Evolutionary conservation across 2,888 invertebrate genomes (phyloP).

Genomic region (Apamea sordens): DNA sequence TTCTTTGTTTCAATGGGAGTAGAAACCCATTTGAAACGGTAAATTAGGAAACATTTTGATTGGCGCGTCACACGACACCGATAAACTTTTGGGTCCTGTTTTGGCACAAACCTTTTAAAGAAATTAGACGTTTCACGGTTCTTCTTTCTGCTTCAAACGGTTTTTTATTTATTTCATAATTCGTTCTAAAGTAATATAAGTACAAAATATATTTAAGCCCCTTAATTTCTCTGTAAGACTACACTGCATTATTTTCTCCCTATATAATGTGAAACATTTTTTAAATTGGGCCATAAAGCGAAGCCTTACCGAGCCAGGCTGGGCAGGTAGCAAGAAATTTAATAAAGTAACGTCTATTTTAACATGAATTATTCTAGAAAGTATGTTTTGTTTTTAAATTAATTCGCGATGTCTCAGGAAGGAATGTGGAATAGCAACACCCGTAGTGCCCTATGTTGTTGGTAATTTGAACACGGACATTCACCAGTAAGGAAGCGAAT

Average conservation of each 20-base stretch:
- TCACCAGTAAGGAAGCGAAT: constrained; percentile 74
- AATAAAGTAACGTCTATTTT: constrained; percentile 86
- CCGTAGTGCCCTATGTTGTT: constrained; percentile 29
- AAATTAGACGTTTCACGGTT: constrained; percentile 67
- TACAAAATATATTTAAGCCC: constrained; percentile 65
- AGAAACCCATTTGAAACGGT: constrained; percentile 71
- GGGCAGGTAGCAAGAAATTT: constrained; percentile 82
- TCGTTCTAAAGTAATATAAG: constrained; percentile 53
- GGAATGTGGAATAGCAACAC: constrained; percentile 56
- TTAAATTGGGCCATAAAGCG: constrained; percentile 86
- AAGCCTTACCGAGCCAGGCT: constrained; percentile 80
- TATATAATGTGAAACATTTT: constrained; percentile 85
- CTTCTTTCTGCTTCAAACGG: constrained; percentile 62
- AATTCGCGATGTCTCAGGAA: constrained; percentile 67
- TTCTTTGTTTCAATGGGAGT: constrained; percentile 75
- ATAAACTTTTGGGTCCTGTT: constrained; percentile 74
- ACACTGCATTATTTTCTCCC: constrained; percentile 81
- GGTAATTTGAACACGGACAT: constrained; percentile 62
- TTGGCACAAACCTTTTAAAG: constrained; percentile 72
- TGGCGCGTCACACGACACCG: constrained; percentile 71
- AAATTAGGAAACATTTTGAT: constrained; percentile 78
- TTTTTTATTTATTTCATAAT: constrained; percentile 69
- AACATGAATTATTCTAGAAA: constrained; percentile 82
- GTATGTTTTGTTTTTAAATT: constrained; percentile 73
- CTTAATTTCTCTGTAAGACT: constrained; percentile 78